phyloP scores from a whole-genome alignment of 2,888 invertebrate species.

The Eudemis profundana region DNA sequence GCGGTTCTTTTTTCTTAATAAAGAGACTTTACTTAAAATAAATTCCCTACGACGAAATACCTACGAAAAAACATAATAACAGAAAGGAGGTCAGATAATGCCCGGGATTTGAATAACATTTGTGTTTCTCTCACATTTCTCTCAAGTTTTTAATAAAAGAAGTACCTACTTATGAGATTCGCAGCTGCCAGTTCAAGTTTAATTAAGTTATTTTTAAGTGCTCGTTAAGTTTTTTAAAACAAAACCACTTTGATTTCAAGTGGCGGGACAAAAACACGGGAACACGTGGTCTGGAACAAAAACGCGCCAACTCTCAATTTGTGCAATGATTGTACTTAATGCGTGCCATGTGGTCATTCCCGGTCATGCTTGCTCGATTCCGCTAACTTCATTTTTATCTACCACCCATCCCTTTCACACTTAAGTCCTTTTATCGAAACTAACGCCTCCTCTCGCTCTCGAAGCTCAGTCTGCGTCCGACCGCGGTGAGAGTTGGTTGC shows the following conservation, averaged over 20 bases:
- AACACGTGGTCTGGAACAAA: slow-evolving; percentile 76
- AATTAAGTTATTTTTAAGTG: slow-evolving; percentile 50
- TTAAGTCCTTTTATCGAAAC: slow-evolving; percentile 56
- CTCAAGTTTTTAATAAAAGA: slow-evolving; percentile 48
- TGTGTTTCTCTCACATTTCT: slow-evolving; percentile 44
- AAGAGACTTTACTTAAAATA: slow-evolving; percentile 12
- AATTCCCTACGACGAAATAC: slow-evolving; percentile 29
- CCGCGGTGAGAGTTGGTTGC: slow-evolving; percentile 53
- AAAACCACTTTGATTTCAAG: slow-evolving; percentile 31
- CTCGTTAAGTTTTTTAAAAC: slow-evolving; percentile 55
- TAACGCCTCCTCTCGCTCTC: slow-evolving; percentile 69
- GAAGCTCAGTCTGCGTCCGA: slow-evolving; percentile 66
- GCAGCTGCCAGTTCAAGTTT: slow-evolving; percentile 42
- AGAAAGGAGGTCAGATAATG: slow-evolving; percentile 50
- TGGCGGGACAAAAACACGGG: slow-evolving; percentile 53
- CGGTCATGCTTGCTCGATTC: slow-evolving; percentile 62
- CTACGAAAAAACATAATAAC: slow-evolving; percentile 44
- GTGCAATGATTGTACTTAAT: slow-evolving; percentile 76
- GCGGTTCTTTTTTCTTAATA: slow-evolving; percentile 26
- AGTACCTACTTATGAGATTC: slow-evolving; percentile 19
- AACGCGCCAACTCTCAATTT: slow-evolving; percentile 77
- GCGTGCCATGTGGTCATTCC: slow-evolving; percentile 82
- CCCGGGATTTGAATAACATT: slow-evolving; percentile 46
- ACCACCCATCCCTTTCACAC: slow-evolving; percentile 48
- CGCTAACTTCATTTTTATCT: slow-evolving; percentile 69